Conservation (phyloP, 2,113 vertebrate species). For the Delphinus delphis region DNA sequence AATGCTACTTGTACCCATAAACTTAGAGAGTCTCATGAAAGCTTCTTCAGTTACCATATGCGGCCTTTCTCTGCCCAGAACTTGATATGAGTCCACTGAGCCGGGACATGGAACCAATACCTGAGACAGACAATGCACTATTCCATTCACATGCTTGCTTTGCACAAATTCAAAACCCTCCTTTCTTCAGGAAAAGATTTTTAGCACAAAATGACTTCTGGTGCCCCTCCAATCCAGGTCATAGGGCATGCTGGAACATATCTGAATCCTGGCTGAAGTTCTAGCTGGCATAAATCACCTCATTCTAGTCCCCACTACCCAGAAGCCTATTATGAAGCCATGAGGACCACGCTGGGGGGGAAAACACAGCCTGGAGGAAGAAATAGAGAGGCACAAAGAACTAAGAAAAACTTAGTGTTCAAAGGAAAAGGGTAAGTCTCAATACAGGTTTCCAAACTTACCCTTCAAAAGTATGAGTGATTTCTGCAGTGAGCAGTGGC, state of each 20-base stretch:
- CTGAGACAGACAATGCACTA: not conserved
- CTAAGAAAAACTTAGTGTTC: not conserved
- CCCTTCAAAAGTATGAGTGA: not conserved
- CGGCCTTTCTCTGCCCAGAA: not conserved
- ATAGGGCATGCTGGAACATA: not conserved
- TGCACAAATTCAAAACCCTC: not conserved
- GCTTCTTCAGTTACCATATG: not conserved
- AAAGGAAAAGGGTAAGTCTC: slow-evolving; percentile 12
- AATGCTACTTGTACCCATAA: not conserved
- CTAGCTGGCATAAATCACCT: not conserved
- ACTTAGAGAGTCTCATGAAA: not conserved
- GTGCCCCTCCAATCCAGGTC: not conserved
- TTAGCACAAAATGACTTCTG: slow-evolving; percentile 5
- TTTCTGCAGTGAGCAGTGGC: not conserved
- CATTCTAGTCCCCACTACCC: not conserved
- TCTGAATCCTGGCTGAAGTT: not conserved
- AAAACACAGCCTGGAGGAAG: not conserved
- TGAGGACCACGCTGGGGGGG: not conserved
- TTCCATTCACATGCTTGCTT: not conserved
- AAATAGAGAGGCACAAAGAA: slow-evolving; percentile 4
- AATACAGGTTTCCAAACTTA: not conserved
- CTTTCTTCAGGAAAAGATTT: not conserved
- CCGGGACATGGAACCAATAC: not conserved
- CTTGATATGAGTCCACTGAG: not conserved
- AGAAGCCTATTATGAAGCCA: not conserved